A percentile compares a stretch with the other conserved stretches of the same genome.
Conservation (phyloP, 2,797 vertebrate species). For the Mus minutoides region DNA sequence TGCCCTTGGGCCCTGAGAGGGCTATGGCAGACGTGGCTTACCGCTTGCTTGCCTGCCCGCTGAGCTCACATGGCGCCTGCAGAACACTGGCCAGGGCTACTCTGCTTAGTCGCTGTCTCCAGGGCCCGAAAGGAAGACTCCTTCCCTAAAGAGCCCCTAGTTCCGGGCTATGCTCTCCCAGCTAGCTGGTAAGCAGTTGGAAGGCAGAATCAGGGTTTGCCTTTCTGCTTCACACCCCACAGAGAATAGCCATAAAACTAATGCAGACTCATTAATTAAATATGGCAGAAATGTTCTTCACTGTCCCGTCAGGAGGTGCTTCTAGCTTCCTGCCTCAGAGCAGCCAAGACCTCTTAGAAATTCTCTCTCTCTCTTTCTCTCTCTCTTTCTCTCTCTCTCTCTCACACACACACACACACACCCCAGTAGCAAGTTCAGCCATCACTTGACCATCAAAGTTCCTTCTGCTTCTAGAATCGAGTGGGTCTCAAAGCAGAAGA, state of each 20-base stretch:
- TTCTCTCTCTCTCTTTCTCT: background rate
- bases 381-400: too few relatives aligned
- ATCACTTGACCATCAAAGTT: background rate
- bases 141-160: background rate
- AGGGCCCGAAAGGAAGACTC: background rate
- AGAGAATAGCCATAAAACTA: background rate
- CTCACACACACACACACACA: too few relatives aligned
- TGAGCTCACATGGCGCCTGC: background rate
- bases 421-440: background rate
- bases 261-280: background rate
- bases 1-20: background rate
- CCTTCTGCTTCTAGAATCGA: background rate
- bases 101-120: background rate
- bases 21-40: background rate
- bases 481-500: background rate
- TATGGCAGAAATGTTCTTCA: background rate
- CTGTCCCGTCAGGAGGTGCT: background rate
- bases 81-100: background rate
- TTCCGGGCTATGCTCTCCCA: background rate
- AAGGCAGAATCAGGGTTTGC: background rate
- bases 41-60: background rate
- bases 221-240: background rate
- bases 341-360: background rate
- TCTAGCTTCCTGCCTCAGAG: background rate
- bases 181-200: background rate